Base-by-base conservation (phyloP, 92 coral and sea anemone species). In the Parazoanthus swiftii region DNA sequence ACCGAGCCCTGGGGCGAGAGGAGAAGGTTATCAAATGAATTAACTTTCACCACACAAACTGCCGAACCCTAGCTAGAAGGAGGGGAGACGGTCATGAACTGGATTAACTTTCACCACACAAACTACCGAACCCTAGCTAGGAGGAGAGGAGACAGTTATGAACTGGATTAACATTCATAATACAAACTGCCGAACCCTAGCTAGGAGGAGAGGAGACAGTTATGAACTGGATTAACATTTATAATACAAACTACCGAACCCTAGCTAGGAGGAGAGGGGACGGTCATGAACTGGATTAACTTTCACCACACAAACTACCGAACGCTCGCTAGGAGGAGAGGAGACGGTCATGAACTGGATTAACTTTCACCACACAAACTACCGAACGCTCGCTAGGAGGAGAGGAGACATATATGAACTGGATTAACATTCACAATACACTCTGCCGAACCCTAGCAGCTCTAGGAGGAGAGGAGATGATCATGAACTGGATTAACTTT, bases 1-100 rank as follows among this genome's bases (percentile, higher is more conserved):
- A 94, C 89, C 21, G 80, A 79, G 33, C 66, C 79, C 96, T 94
- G 79, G 2, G 6, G 74, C 26, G 33, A 23, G 50, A 87, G 51
- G 3, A 14, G 18, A 37, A 14, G 48, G 70, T 23, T 54, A 11
- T 54, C 2, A 2, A 54, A 18, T 54, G 59, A 54, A 54, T 54
- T 0, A 54, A 13, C 51, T 10, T 46, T 88, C 21, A 23, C 59
- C 74, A 93, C 90, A 38, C 80, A 89, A 56, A 80, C 87, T 67
- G 92, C 89, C 21, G 80, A 79, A 39, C 66, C 79, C 33, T 29
- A 29, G 33, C 96, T 94, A 76, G 2, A 3, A 80, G 29, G 33
- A 23, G 50, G 82, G 51, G 3, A 14, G 18, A 37, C 23, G 36
- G 51, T 13, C 11, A 11, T 54, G 16, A 2, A 54, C 59, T 54